These are phyloP conservation scores for Drosophila miranda DNA, from an alignment of 1,140 invertebrate genomes.

Conservation along the genomic window DNA sequence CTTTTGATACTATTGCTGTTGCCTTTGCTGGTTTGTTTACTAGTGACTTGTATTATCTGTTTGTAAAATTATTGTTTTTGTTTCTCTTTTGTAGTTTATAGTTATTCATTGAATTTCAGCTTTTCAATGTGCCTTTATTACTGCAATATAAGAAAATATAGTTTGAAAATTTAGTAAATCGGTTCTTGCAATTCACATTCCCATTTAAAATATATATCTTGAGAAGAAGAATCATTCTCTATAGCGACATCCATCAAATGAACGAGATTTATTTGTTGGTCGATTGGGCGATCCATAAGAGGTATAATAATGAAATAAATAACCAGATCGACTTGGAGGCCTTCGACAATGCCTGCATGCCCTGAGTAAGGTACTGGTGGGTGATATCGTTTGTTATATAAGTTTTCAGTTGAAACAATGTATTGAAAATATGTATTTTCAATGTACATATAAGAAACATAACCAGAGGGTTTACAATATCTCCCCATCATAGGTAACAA, in stretches of 20 bases:
- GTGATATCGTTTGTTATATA: neutral
- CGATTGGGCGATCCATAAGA: too few species aligned
- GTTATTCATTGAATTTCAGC: conserved; percentile 81
- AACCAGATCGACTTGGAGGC: conserved; percentile 5
- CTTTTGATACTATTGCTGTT: conserved; percentile 32
- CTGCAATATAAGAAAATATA: conserved; percentile 53
- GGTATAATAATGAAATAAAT: neutral
- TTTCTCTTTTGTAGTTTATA: conserved; percentile 72
- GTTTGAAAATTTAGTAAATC: neutral
- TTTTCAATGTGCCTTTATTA: conserved; percentile 82
- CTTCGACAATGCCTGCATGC: conserved; percentile 14
- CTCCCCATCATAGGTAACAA: neutral
- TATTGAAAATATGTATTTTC: too few species aligned
- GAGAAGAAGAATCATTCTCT: too few species aligned
- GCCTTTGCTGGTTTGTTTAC: conserved; percentile 19
- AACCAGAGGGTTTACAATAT: neutral
- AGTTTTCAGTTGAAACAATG: neutral
- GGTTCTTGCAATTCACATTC: neutral
- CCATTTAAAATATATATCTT: too few species aligned
- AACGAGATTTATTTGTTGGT: too few species aligned
- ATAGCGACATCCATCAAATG: too few species aligned
- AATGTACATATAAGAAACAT: neutral
- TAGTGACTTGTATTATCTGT: conserved; percentile 67
- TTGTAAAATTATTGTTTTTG: conserved; percentile 73
- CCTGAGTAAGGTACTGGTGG: conserved; percentile 30